These are phyloP conservation scores for Sinella curviseta DNA, from an alignment of 1,140 invertebrate species.

Conservation along the genomic window DNA sequence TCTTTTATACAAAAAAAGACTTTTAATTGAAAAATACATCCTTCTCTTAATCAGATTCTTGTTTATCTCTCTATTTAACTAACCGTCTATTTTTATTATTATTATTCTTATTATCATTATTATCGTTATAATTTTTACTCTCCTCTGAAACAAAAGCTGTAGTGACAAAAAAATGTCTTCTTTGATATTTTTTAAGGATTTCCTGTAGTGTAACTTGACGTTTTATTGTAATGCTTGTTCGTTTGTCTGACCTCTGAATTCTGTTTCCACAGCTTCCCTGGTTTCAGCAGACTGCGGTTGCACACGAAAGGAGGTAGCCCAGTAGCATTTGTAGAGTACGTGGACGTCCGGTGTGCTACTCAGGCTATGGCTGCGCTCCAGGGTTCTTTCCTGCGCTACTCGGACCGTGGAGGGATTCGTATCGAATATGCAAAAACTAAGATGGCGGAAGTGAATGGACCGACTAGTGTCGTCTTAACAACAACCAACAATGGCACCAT, in stretches of 20 bases:
- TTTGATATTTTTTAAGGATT: no score
- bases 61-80: no score
- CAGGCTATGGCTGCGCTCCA: slow-evolving; percentile 88
- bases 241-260: background rate
- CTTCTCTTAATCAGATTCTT: no score
- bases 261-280: slow-evolving; percentile 81
- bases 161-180: no score
- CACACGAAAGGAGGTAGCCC: slow-evolving; percentile 88
- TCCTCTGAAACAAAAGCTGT: no score
- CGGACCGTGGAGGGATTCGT: slow-evolving; percentile 90
- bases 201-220: no score
- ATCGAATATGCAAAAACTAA: slow-evolving; percentile 98
- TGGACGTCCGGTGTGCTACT: slow-evolving; percentile 83
- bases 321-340: slow-evolving; percentile 96
- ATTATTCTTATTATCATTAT: no score
- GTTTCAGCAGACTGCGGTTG: slow-evolving; percentile 95
- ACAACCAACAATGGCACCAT: slow-evolving; percentile 45
- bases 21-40: no score
- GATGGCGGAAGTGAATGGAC: slow-evolving; percentile 74
- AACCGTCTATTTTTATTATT: no score
- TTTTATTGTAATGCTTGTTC: no score
- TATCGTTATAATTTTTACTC: no score
- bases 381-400: slow-evolving; percentile 89
- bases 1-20: no score
- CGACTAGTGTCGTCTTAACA: slow-evolving; percentile 46